A percentile compares a stretch with the other conserved stretches of the same genome.
Conservation (phyloP, 2,888 invertebrate species). For the Microctonus hyperodae region DNA sequence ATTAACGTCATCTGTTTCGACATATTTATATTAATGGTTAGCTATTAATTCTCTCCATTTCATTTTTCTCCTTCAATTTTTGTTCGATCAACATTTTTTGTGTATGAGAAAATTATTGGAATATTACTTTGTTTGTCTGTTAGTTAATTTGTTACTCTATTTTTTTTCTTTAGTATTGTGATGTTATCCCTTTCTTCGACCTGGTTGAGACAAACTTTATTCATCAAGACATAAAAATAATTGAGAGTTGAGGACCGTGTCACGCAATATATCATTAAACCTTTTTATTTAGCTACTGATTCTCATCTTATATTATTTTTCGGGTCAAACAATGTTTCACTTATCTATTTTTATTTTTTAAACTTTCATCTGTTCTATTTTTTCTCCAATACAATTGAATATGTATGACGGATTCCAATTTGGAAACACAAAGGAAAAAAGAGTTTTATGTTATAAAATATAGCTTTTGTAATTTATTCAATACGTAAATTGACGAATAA, state of each 20-base stretch:
- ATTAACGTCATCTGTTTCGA: not conserved
- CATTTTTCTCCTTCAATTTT: not conserved
- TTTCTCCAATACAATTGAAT: not conserved
- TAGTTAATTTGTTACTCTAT: not conserved
- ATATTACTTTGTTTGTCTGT: no score
- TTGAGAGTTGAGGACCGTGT: not conserved
- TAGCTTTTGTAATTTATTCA: not conserved
- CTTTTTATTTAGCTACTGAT: not conserved
- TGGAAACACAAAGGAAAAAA: not conserved
- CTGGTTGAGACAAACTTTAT: not conserved
- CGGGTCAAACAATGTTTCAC: not conserved
- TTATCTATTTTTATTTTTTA: not conserved
- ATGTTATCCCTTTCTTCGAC: not conserved
- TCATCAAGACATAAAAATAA: not conserved
- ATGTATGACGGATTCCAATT: not conserved
- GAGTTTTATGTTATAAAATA: not conserved
- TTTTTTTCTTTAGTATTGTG: not conserved
- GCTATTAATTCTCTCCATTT: not conserved
- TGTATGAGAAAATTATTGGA: not conserved
- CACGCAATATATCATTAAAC: not conserved
- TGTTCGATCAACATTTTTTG: not conserved
- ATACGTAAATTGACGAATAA: not conserved
- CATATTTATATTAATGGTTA: not conserved
- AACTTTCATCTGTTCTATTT: not conserved
- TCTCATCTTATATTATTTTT: not conserved